Conservation (phyloP, 2,888 invertebrate species). For the Xestia ashworthii region DNA sequence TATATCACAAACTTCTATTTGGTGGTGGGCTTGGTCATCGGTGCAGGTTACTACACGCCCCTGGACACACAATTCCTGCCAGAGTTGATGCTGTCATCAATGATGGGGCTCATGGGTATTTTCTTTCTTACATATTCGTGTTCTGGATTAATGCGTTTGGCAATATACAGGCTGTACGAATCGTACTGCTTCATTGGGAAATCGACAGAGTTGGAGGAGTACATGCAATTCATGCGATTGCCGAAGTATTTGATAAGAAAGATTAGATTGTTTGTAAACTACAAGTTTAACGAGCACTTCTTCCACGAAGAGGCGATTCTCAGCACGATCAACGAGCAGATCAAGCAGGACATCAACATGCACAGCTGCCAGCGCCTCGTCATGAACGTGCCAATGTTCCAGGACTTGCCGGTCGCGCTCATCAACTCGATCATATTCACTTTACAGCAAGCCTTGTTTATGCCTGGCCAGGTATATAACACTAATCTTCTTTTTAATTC, state of each 20-base stretch:
- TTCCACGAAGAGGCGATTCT: conserved; percentile 78
- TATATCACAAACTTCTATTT: conserved; percentile 77
- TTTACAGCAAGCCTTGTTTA: conserved; percentile 88
- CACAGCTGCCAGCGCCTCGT: conserved; percentile 89
- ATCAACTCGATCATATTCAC: conserved; percentile 88
- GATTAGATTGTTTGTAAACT: conserved; percentile 76
- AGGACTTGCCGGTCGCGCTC: conserved; percentile 86
- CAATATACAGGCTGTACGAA: conserved; percentile 73
- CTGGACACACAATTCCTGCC: conserved; percentile 69
- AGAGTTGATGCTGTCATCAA: conserved; percentile 71
- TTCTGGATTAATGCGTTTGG: conserved; percentile 73
- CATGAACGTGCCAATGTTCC: conserved; percentile 89
- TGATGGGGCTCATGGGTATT: conserved; percentile 72
- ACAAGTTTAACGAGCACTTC: conserved; percentile 79
- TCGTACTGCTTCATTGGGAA: conserved; percentile 75
- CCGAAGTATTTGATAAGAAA: conserved; percentile 75
- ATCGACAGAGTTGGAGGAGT: conserved; percentile 74
- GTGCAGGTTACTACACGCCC: conserved; percentile 73
- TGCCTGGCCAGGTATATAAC: conserved; percentile 89
- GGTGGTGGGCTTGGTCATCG: conserved; percentile 74
- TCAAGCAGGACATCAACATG: conserved; percentile 90
- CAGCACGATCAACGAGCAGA: conserved; percentile 81
- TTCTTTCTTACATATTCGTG: conserved; percentile 74
- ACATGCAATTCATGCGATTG: conserved; percentile 74
- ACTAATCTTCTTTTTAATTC: not conserved